Conservation (phyloP, 2,113 vertebrate genomes). For the Percina caprodes region DNA sequence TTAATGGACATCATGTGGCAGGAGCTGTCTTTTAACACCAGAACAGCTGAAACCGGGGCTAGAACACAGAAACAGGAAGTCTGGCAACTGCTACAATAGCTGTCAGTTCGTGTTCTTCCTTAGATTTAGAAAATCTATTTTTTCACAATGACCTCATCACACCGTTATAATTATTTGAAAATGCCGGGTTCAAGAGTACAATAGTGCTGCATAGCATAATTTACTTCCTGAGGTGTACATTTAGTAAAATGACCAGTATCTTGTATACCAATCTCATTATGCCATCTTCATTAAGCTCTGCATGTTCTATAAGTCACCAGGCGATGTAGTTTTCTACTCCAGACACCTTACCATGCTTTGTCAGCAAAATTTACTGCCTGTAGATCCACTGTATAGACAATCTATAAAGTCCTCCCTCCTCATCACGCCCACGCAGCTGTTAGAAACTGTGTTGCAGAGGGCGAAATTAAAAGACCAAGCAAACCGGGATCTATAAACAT, state of each 20-base stretch:
- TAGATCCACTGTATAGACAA: conserved; percentile 67
- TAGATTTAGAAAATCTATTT: conserved; percentile 58
- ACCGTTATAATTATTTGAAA: conserved; percentile 35
- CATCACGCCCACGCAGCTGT: conserved; percentile 63
- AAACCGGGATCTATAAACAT: conserved; percentile 82
- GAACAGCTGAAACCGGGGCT: conserved; percentile 55
- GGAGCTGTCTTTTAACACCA: conserved; percentile 65
- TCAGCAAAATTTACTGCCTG: conserved; percentile 77
- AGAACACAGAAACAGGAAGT: conserved; percentile 68
- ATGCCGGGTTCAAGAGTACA: conserved; percentile 49
- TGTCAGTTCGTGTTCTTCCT: conserved; percentile 45
- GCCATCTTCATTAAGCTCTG: conserved; percentile 49
- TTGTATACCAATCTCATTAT: conserved; percentile 8
- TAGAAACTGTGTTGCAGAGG: conserved; percentile 73
- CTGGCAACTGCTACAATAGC: conserved; percentile 34
- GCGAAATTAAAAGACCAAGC: conserved; percentile 79
- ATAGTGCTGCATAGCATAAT: neutral
- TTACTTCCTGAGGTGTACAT: neutral
- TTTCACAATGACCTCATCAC: conserved; percentile 49
- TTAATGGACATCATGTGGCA: conserved; percentile 65
- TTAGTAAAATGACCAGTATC: conserved; percentile 12
- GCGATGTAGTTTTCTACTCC: conserved; percentile 45
- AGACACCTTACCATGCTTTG: conserved; percentile 60
- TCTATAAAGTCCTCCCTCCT: conserved; percentile 72
- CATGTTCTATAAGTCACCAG: conserved; percentile 39